Evolutionary conservation across 1,140 invertebrate genomes (phyloP).

Genomic region (Tenebrio molitor): DNA sequence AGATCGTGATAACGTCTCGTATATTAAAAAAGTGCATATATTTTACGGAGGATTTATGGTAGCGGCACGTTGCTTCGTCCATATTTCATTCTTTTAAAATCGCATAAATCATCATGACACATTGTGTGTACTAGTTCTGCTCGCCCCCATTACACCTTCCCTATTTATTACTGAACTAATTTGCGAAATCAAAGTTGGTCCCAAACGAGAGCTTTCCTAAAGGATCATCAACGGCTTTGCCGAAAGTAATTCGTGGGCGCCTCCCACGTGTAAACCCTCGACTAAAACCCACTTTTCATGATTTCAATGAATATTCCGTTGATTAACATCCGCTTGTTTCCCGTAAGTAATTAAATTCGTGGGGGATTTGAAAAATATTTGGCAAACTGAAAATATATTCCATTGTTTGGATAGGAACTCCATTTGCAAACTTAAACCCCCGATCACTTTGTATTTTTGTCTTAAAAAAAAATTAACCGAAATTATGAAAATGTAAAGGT

Average conservation of each 20-base stretch:
- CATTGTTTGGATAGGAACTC: too few relatives aligned
- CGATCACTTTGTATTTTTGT: too few relatives aligned
- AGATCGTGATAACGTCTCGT: conserved; percentile 1
- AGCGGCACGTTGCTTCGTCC: neutral
- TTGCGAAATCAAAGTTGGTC: conserved; percentile 24
- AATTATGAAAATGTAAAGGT: too few relatives aligned
- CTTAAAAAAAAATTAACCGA: too few relatives aligned
- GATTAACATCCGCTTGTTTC: conserved; percentile 6
- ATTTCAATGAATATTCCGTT: conserved; percentile 4
- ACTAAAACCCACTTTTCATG: neutral
- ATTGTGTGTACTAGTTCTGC: conserved; percentile 12
- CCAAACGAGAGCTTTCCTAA: neutral
- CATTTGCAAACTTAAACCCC: too few relatives aligned
- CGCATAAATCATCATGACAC: conserved; percentile 30
- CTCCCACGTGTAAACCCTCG: conserved; percentile 5
- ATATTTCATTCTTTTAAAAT: conserved; percentile 37
- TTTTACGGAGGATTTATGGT: conserved; percentile 1
- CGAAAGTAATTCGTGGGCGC: conserved; percentile 13
- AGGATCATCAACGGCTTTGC: conserved; percentile 14
- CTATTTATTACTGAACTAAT: conserved; percentile 15
- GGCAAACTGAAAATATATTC: too few relatives aligned
- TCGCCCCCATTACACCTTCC: conserved; percentile 9
- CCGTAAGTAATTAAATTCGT: neutral
- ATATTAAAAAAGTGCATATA: conserved; percentile 17
- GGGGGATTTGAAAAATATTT: too few relatives aligned